Percentiles rank a stretch among this genome's conserved stretches.
Conservation (phyloP, 2,113 vertebrate genomes). For the Gymnocephalus cernua region DNA sequence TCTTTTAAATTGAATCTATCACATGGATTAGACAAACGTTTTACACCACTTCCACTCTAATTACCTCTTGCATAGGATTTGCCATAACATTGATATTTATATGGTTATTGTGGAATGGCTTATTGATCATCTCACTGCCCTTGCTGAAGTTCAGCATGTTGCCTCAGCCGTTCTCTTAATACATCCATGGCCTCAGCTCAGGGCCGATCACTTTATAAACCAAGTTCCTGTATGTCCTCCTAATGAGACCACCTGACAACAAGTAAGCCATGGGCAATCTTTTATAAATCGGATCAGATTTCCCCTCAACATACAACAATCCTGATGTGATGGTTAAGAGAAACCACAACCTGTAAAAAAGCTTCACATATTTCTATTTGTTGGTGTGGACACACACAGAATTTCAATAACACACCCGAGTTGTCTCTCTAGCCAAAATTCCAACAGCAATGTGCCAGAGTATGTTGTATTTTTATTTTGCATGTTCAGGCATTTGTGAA, state of each 20-base stretch:
- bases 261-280: background rate
- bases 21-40: conserved; percentile 45
- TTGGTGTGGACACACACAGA: background rate
- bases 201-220: conserved; percentile 18
- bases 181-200: conserved; percentile 21
- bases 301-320: conserved; percentile 5
- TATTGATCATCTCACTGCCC: conserved; percentile 65
- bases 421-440: conserved; percentile 4
- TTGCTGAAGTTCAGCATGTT: conserved; percentile 37
- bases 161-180: no score
- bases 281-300: conserved; percentile 11
- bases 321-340: background rate
- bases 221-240: conserved; percentile 43
- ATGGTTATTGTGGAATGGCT: conserved; percentile 51
- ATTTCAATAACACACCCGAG: background rate
- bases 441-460: conserved; percentile 10
- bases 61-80: conserved; percentile 56
- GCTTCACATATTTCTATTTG: background rate
- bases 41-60: conserved; percentile 51
- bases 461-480: conserved; percentile 33
- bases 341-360: conserved; percentile 6
- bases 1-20: conserved; percentile 64
- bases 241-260: conserved; percentile 22
- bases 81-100: conserved; percentile 67
- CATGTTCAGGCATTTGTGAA: background rate